phyloP scores from a whole-genome alignment of 2,888 invertebrate species.

The Rhabditophanes sp. region DNA sequence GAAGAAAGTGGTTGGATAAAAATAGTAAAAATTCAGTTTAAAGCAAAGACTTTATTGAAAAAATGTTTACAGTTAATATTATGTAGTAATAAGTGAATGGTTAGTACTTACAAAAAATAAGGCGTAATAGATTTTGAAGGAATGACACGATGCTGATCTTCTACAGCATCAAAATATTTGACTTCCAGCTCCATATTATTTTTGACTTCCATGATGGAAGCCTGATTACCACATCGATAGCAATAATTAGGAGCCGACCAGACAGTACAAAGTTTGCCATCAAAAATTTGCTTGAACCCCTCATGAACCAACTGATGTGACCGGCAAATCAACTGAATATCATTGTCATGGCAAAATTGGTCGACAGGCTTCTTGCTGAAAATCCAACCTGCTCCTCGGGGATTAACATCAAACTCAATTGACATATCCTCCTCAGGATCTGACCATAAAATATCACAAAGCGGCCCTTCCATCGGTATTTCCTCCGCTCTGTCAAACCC shows the following conservation, averaged over 20 bases:
- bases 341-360: slow-evolving; percentile 75
- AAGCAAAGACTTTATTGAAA: too few relatives aligned
- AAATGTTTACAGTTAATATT: too few relatives aligned
- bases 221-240: slow-evolving; percentile 94
- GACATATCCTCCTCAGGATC: slow-evolving; percentile 86
- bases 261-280: slow-evolving; percentile 84
- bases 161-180: slow-evolving; percentile 71
- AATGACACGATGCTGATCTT: slow-evolving; percentile 77
- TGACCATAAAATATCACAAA: slow-evolving; percentile 97
- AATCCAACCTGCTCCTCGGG: slow-evolving; percentile 48
- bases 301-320: slow-evolving; percentile 98
- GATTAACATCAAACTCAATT: too few relatives aligned
- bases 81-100: too few relatives aligned
- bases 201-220: slow-evolving; percentile 75
- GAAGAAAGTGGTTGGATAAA: too few relatives aligned
- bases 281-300: slow-evolving; percentile 89
- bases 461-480: slow-evolving; percentile 62
- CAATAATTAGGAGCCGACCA: slow-evolving; percentile 99
- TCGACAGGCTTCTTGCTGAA: slow-evolving; percentile 81
- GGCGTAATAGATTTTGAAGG: slow-evolving; percentile 82
- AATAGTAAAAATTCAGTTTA: too few relatives aligned
- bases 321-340: slow-evolving; percentile 77
- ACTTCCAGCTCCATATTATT: slow-evolving; percentile 34
- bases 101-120: slow-evolving; percentile 61
- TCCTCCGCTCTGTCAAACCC: slow-evolving; percentile 20